Base-by-base conservation (phyloP, 2,888 invertebrate species). In the Ptychoptera albimana region DNA sequence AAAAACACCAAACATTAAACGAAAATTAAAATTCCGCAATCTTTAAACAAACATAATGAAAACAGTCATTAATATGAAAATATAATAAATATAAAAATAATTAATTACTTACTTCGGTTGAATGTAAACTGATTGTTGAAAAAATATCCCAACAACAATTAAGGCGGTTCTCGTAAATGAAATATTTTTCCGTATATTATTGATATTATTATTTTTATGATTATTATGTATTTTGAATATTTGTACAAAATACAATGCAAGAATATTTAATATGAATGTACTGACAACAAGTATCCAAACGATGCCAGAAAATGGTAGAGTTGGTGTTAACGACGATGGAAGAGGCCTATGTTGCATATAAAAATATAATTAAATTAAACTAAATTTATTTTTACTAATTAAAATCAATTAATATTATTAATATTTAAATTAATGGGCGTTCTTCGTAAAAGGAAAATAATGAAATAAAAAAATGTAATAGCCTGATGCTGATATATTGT, bases 111-210 rank as follows among this genome's bases (percentile, higher is more conserved):
- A 61, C 63, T 50, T 50, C 4, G 55, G 45, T 8, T 54, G 53
- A 2, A 57, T 23, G 23, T 23, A 53, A 15, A 60, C 59, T 8
- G 62, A 57, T 45, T 63, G 63, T 40, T 63, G 63, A 47, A 62
- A 57, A 41, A 62, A 63, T 15, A 63, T 51, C 0, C 63, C 60
- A 47, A 58, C 56, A 36, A 60, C 55, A 37, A 61, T 57, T 14
- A 44, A 16, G n/a, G 10, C 29, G 16, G 44, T 31, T 8, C 9
- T 8, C 8, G 13, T 34, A 23, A 23, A 23, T 12, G 35, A 44
- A 39, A 9, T 32, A 8, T 13, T n/a, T 10, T 44, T 31, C 39
- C 30, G 11, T 11, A n/a, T 29, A 6, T n/a, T 11, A 8, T 32
- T 39, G 23, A 5, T 23, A 23, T 6, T 7, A 12, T 37, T 9